A percentile compares a stretch with the other conserved stretches of the same genome.
Evolutionary conservation across 2,113 vertebrate genomes (phyloP).

Genomic region (Halcyon senegalensis): DNA sequence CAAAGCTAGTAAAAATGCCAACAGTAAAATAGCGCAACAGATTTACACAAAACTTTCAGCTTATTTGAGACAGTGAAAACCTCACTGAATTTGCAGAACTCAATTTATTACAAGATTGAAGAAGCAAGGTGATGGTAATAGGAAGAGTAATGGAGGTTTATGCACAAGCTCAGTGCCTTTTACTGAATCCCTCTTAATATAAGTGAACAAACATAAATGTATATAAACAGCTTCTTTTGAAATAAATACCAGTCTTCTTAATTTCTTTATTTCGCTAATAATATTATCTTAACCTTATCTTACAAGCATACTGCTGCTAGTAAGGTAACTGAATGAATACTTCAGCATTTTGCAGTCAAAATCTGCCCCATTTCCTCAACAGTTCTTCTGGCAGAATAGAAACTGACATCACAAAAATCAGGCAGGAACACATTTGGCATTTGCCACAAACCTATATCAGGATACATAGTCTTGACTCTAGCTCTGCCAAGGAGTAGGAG

Average conservation of each 20-base stretch:
- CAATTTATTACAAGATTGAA: background rate
- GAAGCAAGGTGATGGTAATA: background rate
- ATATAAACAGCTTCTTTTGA: background rate
- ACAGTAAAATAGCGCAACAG: background rate
- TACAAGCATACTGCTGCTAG: background rate
- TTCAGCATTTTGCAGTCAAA: background rate
- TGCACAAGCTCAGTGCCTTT: background rate
- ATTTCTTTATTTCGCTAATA: background rate
- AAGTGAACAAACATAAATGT: background rate
- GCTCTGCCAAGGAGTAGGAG: constrained; percentile 45
- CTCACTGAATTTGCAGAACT: background rate
- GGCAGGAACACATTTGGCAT: constrained; percentile 31
- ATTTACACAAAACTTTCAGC: background rate
- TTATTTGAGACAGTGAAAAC: background rate
- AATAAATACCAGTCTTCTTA: background rate
- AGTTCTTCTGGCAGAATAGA: background rate
- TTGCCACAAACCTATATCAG: constrained; percentile 29
- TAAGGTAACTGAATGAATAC: background rate
- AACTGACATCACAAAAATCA: constrained; percentile 32
- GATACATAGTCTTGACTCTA: background rate
- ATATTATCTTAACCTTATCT: background rate
- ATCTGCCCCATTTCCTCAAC: constrained; percentile 9
- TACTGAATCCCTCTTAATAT: background rate
- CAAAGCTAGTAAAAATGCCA: background rate
- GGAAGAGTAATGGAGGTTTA: background rate